Conservation (phyloP, 2,888 invertebrate species). For the Anticlea derivata region DNA sequence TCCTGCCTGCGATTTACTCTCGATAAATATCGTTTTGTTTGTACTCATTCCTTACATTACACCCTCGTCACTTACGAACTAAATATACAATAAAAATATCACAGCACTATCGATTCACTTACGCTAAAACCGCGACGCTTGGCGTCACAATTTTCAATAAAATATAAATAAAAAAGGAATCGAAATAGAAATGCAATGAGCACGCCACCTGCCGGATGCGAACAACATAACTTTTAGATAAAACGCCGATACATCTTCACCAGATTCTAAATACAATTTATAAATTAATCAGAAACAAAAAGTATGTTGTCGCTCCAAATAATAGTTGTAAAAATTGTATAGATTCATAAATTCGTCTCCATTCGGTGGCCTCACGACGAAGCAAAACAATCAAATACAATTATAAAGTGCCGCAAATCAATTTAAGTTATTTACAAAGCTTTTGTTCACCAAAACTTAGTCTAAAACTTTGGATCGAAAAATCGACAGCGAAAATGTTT, state of each 20-base stretch:
- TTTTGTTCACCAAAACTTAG: conserved; percentile 30
- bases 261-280: conserved; percentile 11
- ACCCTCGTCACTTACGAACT: conserved; percentile 68
- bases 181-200: conserved; percentile 72
- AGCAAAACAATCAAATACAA: conserved; percentile 61
- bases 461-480: conserved; percentile 38
- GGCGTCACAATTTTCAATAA: conserved; percentile 61
- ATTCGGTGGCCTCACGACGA: conserved; percentile 49
- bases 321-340: conserved; percentile 22
- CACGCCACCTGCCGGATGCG: conserved; percentile 51
- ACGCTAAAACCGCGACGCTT: conserved; percentile 75
- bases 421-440: conserved; percentile 68
- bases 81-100: conserved; percentile 83
- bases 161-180: conserved; percentile 70
- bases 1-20: conserved; percentile 28
- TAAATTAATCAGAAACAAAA: conserved; percentile 14
- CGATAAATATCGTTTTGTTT: conserved; percentile 72
- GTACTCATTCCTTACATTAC: conserved; percentile 71
- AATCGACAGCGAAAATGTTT: conserved; percentile 20
- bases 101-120: conserved; percentile 84
- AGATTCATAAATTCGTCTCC: conserved; percentile 32
- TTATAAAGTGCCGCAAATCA: conserved; percentile 64
- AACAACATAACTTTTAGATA: conserved; percentile 22
- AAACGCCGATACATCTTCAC: conserved; percentile 3
- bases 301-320: conserved; percentile 19